Evolutionary conservation across 2,113 vertebrate genomes (phyloP), one percentile per base, ranked within the genome.

Genomic region (Gnathonemus longibarbis): DNA sequence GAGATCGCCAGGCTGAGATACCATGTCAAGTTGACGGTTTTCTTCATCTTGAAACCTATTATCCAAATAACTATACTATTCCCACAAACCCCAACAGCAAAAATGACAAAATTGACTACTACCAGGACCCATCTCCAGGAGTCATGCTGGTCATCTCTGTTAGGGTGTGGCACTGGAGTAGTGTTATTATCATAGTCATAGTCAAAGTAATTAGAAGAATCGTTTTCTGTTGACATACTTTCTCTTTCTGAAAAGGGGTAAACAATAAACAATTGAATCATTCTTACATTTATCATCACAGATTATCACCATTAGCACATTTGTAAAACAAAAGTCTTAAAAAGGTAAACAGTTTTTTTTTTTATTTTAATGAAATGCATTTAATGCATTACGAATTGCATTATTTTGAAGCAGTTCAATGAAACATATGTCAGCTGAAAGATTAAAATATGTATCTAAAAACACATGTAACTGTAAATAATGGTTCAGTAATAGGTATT

Each of bases 1-100:
- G 98, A 98, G 10, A 97, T 91, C 0, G 98, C 98, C 86, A 99
- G 92, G 92, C 98, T 98, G 91, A 99, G 94, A 91, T 99, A 98
- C 98, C 98, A 99, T 87, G 97, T 92, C 0, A 96, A 97, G 80
- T 97, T 99, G 91, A 99, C 96, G 0, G 97, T 96, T 91, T 93
- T 98, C 93, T 97, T 99, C 97, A 98, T 98, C 95, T 97, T 98
- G 53, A 97, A 95, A 24, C 95, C 95, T 42, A 96, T 94, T 3
- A 99, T 97, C 91, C 95, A 94, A 8, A 99, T 99, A 70, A 99
- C 98, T 0, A 99, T 66, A 2, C 95, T 96, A 0, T 99, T 99
- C 31, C 98, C 98, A 58, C 94, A 91, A 45, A 97, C 90, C 3
- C 98, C 98, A 27, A 99, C 93, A 90, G 98, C 56, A 3, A 97